Evolutionary conservation across 2,113 vertebrate species (phyloP), one percentile per base, ranked within the genome.

Genomic region (Dasyurus viverrinus): DNA sequence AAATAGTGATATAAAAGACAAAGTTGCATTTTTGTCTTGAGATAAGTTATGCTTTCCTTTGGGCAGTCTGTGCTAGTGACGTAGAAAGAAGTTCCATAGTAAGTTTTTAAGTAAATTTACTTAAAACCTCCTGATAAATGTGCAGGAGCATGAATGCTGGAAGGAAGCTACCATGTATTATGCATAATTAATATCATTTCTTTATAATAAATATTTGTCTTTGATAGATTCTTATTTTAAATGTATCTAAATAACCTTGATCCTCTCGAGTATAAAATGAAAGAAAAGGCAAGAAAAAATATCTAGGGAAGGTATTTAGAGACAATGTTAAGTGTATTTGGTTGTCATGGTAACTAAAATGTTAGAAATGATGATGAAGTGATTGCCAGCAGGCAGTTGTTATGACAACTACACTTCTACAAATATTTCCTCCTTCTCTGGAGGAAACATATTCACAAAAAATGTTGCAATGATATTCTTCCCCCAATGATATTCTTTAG

Each of bases 281-380:
- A 95, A 60, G 53, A 98, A 97, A 50, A 95, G 89, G 76, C 16
- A 96, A 95, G 24, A 42, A 97, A 97, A 96, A 95, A 68, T 95
- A 95, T 91, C 50, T 92, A 93, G 92, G n/a, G 76, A 95, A 92
- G 93, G 27, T 90, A 97, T 95, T 93, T 96, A 97, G 89, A 84
- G 95, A 96, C 97, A 97, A 98, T 94, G 97, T 92, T 97, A 97
- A 97, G 95, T 96, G 90, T 24, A 22, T 97, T 96, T 96, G 95
- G 98, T 98, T 98, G 98, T 97, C 98, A 98, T 98, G 97, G 97
- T 97, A 98, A 98, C 98, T 90, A 76, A 97, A 98, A 98, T 98
- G 96, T 91, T 98, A 96, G 98, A 97, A 98, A 97, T 95, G 92
- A 97, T 97, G 92, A 97, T 97, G 94, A 97, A 96, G 91, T 96